Base-by-base conservation (phyloP, 2,888 invertebrate species). In the Diplolepis rosae region DNA sequence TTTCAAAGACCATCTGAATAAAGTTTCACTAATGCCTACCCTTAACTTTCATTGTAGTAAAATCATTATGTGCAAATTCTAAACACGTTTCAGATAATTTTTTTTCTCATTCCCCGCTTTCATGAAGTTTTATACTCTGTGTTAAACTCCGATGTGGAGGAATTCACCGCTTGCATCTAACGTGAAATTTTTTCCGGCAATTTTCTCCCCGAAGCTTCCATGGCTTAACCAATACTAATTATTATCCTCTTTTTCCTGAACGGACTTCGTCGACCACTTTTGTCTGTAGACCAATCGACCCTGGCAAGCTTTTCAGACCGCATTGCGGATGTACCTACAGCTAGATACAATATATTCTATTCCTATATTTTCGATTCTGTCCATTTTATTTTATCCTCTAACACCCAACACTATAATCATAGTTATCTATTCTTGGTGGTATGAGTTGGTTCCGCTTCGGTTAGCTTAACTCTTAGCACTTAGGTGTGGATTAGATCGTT, bases 161-260 rank as follows among this genome's bases (percentile, higher is more conserved):
- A 45, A 45, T 45, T 45, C 15, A 45, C 45, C 9, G 39, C 39
- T 13, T 5, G 39, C 13, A n/a, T 39, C 1, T 39, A 7, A 5
- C 15, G 24, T 22, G 4, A 11, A 50, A 50, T 50, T 50, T 24
- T 50, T 24, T 4, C 50, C 68, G 15, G 71, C 73, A 73, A 73
- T 75, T 70, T 73, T 61, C 69, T 69, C 69, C 65, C 71, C 56
- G 2, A 3, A 15, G 18, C 48, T 18, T n/a, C n/a, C 48, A 45
- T 70, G 70, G 75, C 72, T 71, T 68, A 75, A 68, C 72, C 72
- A 68, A 73, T 65, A 72, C n/a, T n/a, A n/a, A n/a, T n/a, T n/a
- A 75, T 75, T 72, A 75, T 73, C 65, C 52, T 72, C 68, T 71
- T 72, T 71, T 66, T 61, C 22, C 32, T 45, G 66, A 42, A 66